Evolutionary conservation across 2,113 vertebrate genomes (phyloP).

Genomic region (Gallinago paraguaiae): DNA sequence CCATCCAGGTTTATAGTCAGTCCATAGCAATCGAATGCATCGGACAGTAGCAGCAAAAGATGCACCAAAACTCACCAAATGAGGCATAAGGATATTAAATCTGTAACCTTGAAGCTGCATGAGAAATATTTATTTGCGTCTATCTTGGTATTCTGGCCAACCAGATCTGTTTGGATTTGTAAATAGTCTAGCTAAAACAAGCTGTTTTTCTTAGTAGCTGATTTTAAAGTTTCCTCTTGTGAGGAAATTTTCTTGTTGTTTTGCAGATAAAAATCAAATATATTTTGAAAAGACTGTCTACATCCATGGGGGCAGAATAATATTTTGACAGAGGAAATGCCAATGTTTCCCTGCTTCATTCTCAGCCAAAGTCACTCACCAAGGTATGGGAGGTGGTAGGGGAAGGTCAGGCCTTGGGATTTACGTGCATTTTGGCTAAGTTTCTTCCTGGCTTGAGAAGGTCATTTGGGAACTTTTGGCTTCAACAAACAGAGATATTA

Average conservation of each 20-base stretch:
- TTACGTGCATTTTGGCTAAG: not conserved
- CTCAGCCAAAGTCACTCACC: slow-evolving; percentile 13
- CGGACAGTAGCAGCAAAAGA: not conserved
- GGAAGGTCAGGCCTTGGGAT: slow-evolving; percentile 15
- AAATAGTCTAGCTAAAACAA: slow-evolving; percentile 41
- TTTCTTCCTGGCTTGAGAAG: slow-evolving; percentile 2
- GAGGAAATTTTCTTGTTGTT: slow-evolving; percentile 59
- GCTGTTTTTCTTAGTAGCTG: slow-evolving; percentile 4
- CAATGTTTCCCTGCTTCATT: slow-evolving; percentile 40
- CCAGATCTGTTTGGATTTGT: slow-evolving; percentile 34
- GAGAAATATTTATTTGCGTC: slow-evolving; percentile 32
- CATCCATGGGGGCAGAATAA: slow-evolving; percentile 48
- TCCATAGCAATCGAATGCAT: not conserved
- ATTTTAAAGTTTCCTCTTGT: slow-evolving; percentile 44
- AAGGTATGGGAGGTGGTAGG: slow-evolving; percentile 40
- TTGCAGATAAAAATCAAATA: slow-evolving; percentile 60
- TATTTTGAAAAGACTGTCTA: slow-evolving; percentile 51
- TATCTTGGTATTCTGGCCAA: slow-evolving; percentile 3
- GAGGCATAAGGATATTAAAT: not conserved
- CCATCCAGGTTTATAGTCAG: not conserved
- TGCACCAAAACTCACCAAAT: not conserved
- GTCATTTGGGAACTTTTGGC: slow-evolving; percentile 4
- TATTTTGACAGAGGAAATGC: slow-evolving; percentile 64
- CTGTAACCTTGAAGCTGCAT: not conserved
- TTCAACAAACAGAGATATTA: not conserved